Base-by-base conservation (phyloP, 2,888 invertebrate species). In the Syrista parreyssii region DNA sequence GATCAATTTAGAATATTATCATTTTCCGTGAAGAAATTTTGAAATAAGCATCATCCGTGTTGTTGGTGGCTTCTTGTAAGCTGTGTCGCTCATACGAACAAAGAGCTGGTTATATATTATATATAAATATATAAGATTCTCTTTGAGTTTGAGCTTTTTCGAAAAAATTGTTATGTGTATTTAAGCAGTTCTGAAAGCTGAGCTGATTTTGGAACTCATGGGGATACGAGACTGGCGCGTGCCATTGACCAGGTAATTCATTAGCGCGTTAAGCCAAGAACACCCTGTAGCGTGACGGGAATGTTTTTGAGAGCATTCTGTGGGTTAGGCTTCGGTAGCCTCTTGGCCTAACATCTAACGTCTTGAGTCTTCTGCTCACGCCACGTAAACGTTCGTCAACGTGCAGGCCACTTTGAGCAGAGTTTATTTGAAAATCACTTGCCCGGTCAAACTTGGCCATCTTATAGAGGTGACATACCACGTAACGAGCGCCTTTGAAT, bases 241-340 rank as follows among this genome's bases (percentile, higher is more conserved):
- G 86, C 87, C 88, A 88, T 86, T 89, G 88, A 88, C 88, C 88
- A 89, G 87, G 84, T 88, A 89, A 89, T 88, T 88, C 89, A 89
- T 82, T 87, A 85, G 87, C 85, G 88, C 87, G 88, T 88, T 84
- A 87, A 88, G 83, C 79, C 82, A 73, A 81, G 75, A 81, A 79
- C 81, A 80, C 76, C 78, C 78, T 74, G 76, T 81, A 79, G 81
- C 80, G 80, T 82, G 82, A 82, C 83, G 79, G 76, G 79, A 79
- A 75, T 73, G 77, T 81, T 81, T 80, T 76, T 79, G 78, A 80
- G 80, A 81, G 72, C 75, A 76, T 75, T 79, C 77, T 76, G 80
- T 75, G 76, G 71, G 71, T 71, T 71, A 33, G 71, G 33, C 31
- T 32, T 71, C 71, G 71, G 71, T 71, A 71, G 55, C 55, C 55